phyloP scores from a whole-genome alignment of 1,140 invertebrate species.

The Megathymus violae region DNA sequence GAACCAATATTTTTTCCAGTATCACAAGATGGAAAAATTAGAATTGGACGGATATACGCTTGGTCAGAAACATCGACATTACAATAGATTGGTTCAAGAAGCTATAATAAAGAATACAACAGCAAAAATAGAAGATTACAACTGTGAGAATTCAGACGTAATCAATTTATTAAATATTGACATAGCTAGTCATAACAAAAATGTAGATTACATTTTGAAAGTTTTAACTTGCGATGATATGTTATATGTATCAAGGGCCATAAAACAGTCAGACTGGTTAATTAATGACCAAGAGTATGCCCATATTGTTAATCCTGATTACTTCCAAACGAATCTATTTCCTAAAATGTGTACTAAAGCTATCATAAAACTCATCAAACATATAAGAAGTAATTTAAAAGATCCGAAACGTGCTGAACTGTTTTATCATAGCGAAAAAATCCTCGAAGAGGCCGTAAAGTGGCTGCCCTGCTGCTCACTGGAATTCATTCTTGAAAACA shows the following conservation, averaged over 20 bases:
- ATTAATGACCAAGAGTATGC: constrained; percentile 52
- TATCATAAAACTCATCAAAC: constrained; percentile 50
- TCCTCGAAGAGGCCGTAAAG: constrained; percentile 46
- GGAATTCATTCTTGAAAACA: constrained; percentile 51
- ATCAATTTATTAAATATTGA: constrained; percentile 64
- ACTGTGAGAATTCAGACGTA: constrained; percentile 45
- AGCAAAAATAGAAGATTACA: constrained; percentile 24
- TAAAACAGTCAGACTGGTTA: constrained; percentile 58
- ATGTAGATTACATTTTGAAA: constrained; percentile 59
- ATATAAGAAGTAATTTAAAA: constrained; percentile 53
- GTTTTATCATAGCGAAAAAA: constrained; percentile 56
- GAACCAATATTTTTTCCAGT: constrained; percentile 29
- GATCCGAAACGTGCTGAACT: constrained; percentile 54
- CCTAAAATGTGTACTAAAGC: constrained; percentile 60
- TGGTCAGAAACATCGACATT: constrained; percentile 56
- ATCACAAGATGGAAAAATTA: constrained; percentile 32
- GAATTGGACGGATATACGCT: constrained; percentile 48
- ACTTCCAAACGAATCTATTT: constrained; percentile 53
- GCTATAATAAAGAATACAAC: constrained; percentile 24
- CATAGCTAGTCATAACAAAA: constrained; percentile 49
- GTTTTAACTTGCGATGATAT: constrained; percentile 57
- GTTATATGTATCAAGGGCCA: constrained; percentile 59
- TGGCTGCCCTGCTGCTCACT: constrained; percentile 63
- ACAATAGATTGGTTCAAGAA: constrained; percentile 52
- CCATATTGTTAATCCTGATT: constrained; percentile 61